phyloP scores from a whole-genome alignment of 2,113 vertebrate species.

The Copsychus sechellarum region DNA sequence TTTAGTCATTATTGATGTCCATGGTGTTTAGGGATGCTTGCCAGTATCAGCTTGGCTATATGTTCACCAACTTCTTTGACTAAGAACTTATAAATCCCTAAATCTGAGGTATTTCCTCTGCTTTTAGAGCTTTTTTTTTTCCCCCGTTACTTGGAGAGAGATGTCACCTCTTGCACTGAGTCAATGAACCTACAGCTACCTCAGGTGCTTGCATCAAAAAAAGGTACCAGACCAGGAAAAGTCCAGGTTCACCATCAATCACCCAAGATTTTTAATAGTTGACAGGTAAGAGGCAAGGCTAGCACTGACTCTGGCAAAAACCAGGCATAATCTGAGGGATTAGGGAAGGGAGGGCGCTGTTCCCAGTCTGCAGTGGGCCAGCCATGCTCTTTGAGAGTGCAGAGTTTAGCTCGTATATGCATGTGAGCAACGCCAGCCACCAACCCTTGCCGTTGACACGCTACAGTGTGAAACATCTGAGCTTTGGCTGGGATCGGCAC shows the following conservation, averaged over 20 bases:
- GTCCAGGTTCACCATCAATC: background rate
- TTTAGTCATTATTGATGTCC: background rate
- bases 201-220: background rate
- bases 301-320: background rate
- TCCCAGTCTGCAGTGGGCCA: background rate
- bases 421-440: accelerated
- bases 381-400: background rate
- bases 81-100: background rate
- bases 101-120: background rate
- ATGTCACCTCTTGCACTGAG: background rate
- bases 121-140: background rate
- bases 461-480: background rate
- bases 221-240: background rate
- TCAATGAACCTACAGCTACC: background rate
- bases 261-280: background rate
- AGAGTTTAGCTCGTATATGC: background rate
- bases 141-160: background rate
- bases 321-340: background rate
- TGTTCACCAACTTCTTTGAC: background rate
- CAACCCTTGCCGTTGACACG: background rate
- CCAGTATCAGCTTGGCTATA: background rate
- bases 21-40: background rate
- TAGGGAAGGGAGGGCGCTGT: background rate
- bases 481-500: background rate
- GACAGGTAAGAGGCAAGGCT: background rate